A percentile compares a stretch with the other conserved stretches of the same genome.
Conservation (phyloP, 2,797 vertebrate genomes). For the Pangasius sanitwongsei region DNA sequence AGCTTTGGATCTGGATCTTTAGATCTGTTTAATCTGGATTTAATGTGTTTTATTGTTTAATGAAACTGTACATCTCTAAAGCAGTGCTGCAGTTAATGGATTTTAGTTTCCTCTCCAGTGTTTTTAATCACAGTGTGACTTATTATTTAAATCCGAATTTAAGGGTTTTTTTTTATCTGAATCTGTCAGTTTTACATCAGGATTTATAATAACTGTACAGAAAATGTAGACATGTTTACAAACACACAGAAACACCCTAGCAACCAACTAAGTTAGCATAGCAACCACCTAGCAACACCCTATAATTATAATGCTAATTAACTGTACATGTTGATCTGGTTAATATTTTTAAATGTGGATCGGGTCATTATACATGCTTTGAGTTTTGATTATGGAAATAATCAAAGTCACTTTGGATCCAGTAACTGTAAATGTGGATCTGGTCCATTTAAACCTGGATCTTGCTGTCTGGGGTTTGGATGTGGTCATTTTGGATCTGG, state of each 20-base stretch:
- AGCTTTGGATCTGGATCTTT: neutral
- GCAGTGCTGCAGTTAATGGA: no score
- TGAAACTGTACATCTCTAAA: neutral
- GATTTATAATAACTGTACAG: neutral
- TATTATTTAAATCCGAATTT: neutral
- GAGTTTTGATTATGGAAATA: no score
- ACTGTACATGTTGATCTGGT: no score
- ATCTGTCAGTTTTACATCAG: no score
- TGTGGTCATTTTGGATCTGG: neutral
- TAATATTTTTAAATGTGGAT: no score
- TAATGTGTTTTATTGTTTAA: neutral
- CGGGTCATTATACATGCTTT: no score
- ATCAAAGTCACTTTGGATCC: no score
- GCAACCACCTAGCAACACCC: neutral
- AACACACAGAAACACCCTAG: neutral
- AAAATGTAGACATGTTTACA: neutral
- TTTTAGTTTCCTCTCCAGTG: no score
- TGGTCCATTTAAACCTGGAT: neutral
- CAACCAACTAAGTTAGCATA: neutral
- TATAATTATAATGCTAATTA: no score
- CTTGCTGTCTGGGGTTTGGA: neutral
- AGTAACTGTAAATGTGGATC: neutral
- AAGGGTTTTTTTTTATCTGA: no score
- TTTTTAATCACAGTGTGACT: no score
- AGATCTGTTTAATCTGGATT: no score